Evolutionary conservation across 2,888 invertebrate genomes (phyloP).

Genomic region (Asteroscopus sphinx): DNA sequence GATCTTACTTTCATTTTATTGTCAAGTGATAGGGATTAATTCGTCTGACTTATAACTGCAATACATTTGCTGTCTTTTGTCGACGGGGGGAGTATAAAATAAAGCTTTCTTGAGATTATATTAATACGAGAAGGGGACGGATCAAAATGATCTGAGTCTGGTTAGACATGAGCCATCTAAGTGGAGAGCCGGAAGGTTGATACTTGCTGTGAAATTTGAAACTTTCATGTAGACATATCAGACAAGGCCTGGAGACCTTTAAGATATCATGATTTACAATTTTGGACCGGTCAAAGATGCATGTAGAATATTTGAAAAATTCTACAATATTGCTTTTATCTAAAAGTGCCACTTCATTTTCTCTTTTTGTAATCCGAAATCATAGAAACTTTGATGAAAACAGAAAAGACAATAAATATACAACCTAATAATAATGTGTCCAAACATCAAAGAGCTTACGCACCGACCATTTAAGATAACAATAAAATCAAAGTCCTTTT

Average conservation of each 20-base stretch:
- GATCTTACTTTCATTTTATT: conserved; percentile 87
- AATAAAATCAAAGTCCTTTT: conserved; percentile 56
- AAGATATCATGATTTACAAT: no score
- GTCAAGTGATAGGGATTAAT: conserved; percentile 89
- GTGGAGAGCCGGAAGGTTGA: conserved; percentile 69
- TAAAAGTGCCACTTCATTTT: no score
- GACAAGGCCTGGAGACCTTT: no score
- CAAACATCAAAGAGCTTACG: conserved; percentile 26
- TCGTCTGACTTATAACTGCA: conserved; percentile 89
- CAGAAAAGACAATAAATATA: conserved; percentile 9
- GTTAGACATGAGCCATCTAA: conserved; percentile 82
- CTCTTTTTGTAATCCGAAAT: neutral
- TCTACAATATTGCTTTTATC: no score
- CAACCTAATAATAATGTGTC: conserved; percentile 1
- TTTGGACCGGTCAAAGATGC: neutral
- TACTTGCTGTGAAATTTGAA: conserved; percentile 62
- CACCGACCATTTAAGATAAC: conserved; percentile 36
- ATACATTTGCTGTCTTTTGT: conserved; percentile 85
- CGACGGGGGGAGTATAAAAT: conserved; percentile 83
- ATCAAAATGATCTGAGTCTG: conserved; percentile 81
- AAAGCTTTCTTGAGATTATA: conserved; percentile 87
- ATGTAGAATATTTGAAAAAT: neutral
- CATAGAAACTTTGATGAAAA: conserved; percentile 4
- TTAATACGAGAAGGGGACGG: conserved; percentile 82
- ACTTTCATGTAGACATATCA: conserved; percentile 35